A percentile compares a stretch with the other conserved stretches of the same genome.
Evolutionary conservation across 92 coral and sea anemone genomes (phyloP).

Genomic region (Palythoa grandis): DNA sequence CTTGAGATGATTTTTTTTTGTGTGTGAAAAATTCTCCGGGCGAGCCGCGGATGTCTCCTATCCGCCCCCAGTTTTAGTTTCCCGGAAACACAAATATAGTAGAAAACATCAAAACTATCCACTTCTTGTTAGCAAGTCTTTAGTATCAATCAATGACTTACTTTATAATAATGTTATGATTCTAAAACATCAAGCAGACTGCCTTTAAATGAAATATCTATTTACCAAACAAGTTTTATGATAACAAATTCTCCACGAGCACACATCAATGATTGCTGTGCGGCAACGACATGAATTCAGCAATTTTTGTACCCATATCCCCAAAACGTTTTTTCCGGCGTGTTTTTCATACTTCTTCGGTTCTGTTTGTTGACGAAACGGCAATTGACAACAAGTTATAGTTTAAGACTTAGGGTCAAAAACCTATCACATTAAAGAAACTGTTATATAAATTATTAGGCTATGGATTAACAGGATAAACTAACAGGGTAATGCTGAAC

Average conservation of each 20-base stretch:
- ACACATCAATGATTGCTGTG: background rate
- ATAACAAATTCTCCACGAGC: background rate
- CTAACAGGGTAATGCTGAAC: background rate
- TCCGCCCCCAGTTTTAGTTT: no score
- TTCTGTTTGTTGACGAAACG: background rate
- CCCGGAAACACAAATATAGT: no score
- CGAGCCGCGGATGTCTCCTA: no score
- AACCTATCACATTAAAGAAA: background rate
- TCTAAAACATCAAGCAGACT: no score
- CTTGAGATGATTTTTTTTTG: no score
- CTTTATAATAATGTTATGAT: no score
- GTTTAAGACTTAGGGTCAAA: background rate
- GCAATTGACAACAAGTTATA: background rate
- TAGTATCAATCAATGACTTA: no score
- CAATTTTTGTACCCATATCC: no score
- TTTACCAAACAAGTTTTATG: background rate
- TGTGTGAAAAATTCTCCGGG: no score
- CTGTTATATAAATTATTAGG: background rate
- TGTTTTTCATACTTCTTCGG: background rate
- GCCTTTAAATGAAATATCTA: no score
- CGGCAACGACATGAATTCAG: background rate
- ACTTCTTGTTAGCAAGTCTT: no score
- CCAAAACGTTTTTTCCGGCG: background rate
- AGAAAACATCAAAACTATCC: no score
- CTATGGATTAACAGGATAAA: background rate